Percentiles rank a stretch among this genome's conserved stretches.
These are phyloP conservation scores for Mylabris phalerata DNA, from an alignment of 1,140 invertebrate genomes.

Conservation along the genomic window DNA sequence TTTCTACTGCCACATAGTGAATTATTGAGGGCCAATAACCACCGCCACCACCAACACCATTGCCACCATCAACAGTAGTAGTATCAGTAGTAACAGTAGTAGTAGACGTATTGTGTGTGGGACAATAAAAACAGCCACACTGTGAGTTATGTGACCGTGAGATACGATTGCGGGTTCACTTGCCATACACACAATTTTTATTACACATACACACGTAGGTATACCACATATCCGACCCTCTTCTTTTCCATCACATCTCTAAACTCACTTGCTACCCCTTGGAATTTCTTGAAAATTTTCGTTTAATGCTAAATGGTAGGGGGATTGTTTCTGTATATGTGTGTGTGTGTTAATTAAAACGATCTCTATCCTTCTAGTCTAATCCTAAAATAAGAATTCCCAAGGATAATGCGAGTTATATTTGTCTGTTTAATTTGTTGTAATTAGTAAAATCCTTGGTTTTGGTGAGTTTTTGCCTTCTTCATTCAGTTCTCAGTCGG, in stretches of 20 bases:
- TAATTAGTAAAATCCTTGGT: slow-evolving; percentile 21
- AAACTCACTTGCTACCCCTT: no score
- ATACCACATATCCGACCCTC: no score
- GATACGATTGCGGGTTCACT: slow-evolving; percentile 10
- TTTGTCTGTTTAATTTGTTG: slow-evolving; percentile 18
- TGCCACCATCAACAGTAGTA: not conserved
- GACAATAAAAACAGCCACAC: slow-evolving; percentile 15
- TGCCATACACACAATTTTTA: slow-evolving; percentile 11
- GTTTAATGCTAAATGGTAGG: no score
- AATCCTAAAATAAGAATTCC: slow-evolving; percentile 10
- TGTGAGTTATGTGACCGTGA: slow-evolving; percentile 14
- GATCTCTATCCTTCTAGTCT: not conserved
- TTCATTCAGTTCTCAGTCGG: slow-evolving; percentile 1
- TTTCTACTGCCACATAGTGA: not conserved
- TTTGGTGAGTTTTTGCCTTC: slow-evolving; percentile 15
- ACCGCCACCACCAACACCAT: slow-evolving; percentile 3
- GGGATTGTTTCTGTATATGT: no score
- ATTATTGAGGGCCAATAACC: slow-evolving; percentile 24
- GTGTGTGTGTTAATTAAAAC: not conserved
- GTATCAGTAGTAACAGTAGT: no score
- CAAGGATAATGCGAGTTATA: slow-evolving; percentile 15
- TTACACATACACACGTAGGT: not conserved
- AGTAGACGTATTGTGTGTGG: slow-evolving; percentile 11
- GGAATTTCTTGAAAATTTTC: no score
- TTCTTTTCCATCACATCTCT: no score